Evolutionary conservation across 2,888 invertebrate species (phyloP).

Genomic region (Polymixis flavicincta): DNA sequence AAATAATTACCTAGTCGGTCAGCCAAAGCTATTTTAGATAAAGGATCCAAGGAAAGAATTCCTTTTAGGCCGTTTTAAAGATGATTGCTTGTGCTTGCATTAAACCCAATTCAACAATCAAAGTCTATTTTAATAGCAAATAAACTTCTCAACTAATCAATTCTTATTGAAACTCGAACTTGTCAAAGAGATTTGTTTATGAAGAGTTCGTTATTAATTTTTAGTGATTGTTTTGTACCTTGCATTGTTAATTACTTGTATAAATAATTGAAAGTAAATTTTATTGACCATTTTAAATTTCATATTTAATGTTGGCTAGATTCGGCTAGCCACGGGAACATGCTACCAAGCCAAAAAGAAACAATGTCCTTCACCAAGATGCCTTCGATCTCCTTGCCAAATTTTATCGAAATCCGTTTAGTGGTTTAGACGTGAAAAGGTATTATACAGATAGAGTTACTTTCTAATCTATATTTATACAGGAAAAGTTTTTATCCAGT

Average conservation of each 20-base stretch:
- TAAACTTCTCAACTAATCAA: slow-evolving; percentile 50
- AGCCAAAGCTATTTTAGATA: background rate
- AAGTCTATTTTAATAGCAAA: slow-evolving; percentile 36
- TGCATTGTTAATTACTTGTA: slow-evolving; percentile 28
- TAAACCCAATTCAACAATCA: slow-evolving; percentile 38
- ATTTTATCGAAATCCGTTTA: background rate
- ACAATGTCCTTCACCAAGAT: background rate
- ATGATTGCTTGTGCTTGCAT: slow-evolving; percentile 30
- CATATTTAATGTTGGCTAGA: background rate
- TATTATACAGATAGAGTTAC: too few species aligned
- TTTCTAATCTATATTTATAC: too few species aligned
- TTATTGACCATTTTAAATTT: too few species aligned
- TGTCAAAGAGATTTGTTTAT: slow-evolving; percentile 47
- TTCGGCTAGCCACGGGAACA: background rate
- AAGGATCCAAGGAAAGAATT: slow-evolving; percentile 4
- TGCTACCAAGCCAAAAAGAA: background rate
- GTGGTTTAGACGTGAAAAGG: background rate
- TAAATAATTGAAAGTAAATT: background rate
- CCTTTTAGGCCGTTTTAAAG: slow-evolving; percentile 5
- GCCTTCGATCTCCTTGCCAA: too few species aligned
- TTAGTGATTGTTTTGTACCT: slow-evolving; percentile 29
- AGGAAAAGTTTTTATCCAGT: too few species aligned
- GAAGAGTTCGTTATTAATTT: slow-evolving; percentile 55
- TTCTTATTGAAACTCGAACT: slow-evolving; percentile 54
- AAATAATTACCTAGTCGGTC: background rate